These are phyloP conservation scores for Rhinoptilus africanus DNA, from an alignment of 2,113 vertebrate species.

Conservation along the genomic window DNA sequence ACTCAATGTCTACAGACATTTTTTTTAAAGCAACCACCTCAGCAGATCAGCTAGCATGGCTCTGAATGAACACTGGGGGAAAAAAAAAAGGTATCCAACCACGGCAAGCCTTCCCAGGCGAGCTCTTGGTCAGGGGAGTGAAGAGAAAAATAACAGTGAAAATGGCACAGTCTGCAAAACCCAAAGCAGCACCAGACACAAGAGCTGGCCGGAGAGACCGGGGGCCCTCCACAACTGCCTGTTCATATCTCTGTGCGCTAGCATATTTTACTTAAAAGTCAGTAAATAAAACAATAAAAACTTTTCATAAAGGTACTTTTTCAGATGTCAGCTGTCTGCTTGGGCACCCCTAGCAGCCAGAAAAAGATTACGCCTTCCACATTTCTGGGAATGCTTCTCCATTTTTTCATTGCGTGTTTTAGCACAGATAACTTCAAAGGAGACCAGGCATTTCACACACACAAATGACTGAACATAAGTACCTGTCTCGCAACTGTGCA, in stretches of 20 bases:
- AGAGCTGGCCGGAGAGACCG: neutral
- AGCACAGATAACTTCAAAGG: neutral
- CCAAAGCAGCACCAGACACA: rapidly evolving
- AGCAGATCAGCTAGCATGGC: neutral
- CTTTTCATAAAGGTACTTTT: neutral
- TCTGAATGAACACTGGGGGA: neutral
- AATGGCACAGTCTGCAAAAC: neutral
- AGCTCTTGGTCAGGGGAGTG: neutral
- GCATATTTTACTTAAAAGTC: neutral
- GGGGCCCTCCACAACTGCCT: neutral
- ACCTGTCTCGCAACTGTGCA: neutral
- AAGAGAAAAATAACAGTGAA: neutral
- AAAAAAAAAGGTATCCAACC: neutral
- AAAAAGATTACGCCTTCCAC: neutral
- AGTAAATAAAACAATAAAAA: neutral
- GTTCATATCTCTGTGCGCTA: neutral
- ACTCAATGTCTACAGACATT: neutral
- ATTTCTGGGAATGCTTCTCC: neutral
- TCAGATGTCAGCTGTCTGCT: neutral
- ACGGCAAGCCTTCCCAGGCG: neutral
- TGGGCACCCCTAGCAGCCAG: neutral
- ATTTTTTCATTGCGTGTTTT: neutral
- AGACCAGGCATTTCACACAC: neutral
- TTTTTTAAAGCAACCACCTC: neutral
- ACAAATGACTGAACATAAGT: neutral